Conservation (phyloP, 2,113 vertebrate genomes). For the Geococcyx californianus region DNA sequence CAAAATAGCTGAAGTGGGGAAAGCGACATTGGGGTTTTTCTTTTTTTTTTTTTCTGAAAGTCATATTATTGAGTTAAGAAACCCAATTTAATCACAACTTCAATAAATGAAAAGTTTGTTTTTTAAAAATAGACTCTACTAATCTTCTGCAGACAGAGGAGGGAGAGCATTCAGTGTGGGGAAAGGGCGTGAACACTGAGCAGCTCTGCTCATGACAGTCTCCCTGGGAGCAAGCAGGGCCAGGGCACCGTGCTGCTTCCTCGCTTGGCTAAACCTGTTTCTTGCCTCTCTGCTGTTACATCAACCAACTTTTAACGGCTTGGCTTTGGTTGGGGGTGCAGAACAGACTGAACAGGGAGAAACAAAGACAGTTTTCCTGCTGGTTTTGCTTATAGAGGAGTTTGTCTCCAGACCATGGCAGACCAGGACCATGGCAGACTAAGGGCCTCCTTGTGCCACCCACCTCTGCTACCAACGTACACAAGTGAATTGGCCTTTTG, state of each 20-base stretch:
- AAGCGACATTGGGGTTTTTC: background rate
- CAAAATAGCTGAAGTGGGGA: background rate
- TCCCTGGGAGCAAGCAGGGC: background rate
- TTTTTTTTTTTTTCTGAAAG: background rate
- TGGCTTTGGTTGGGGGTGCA: background rate
- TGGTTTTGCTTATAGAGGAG: fast-evolving
- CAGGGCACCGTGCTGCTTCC: fast-evolving
- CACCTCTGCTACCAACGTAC: too few relatives aligned
- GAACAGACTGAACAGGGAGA: background rate
- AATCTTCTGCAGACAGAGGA: background rate
- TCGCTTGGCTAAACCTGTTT: fast-evolving
- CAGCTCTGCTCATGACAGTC: background rate
- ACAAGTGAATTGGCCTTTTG: background rate
- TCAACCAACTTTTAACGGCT: background rate
- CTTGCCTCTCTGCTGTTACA: background rate
- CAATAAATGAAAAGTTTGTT: background rate
- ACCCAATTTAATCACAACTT: background rate
- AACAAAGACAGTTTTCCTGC: background rate
- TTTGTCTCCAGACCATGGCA: background rate
- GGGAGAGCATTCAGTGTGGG: fast-evolving
- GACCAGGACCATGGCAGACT: background rate
- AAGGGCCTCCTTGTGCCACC: background rate
- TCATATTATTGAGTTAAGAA: background rate
- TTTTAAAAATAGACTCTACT: background rate
- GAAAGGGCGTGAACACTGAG: fast-evolving